A percentile compares a stretch with the other conserved stretches of the same genome.
Conservation (phyloP, 1,140 invertebrate genomes). For the Saxidomus purpurata region DNA sequence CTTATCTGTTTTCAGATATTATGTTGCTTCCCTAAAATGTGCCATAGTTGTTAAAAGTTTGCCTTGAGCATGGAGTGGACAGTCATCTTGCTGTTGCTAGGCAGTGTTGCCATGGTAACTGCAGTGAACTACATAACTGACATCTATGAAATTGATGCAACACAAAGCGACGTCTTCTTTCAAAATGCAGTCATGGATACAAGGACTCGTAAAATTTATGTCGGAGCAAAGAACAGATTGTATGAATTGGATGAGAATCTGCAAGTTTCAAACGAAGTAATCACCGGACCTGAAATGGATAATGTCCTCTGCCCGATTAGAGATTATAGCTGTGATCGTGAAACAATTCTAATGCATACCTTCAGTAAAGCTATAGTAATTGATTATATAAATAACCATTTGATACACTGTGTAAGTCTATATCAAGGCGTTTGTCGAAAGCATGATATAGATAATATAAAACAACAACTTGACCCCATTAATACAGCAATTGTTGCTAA, state of each 20-base stretch:
- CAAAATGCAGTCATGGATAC: conserved; percentile 96
- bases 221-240: conserved; percentile 97
- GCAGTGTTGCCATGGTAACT: conserved; percentile 26
- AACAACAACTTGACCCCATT: conserved; percentile 91
- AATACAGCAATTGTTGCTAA: conserved; percentile 97
- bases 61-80: conserved; percentile 18
- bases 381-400: conserved; percentile 94
- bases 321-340: conserved; percentile 41
- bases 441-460: conserved; percentile 95
- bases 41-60: conserved; percentile 8
- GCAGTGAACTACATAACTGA: conserved; percentile 2
- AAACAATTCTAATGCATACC: conserved; percentile 90
- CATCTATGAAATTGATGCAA: conserved; percentile 48
- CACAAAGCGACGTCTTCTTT: conserved; percentile 82
- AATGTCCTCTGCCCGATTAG: conserved; percentile 92
- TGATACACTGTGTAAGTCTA: conserved; percentile 97
- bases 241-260: conserved; percentile 96
- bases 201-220: conserved; percentile 96
- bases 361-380: conserved; percentile 98
- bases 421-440: conserved; percentile 96
- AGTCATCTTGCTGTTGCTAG: neutral
- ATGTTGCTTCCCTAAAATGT: neutral
- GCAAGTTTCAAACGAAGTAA: conserved; percentile 91
- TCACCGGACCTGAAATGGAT: conserved; percentile 96
- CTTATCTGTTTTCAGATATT: conserved; percentile 17